phyloP scores from a whole-genome alignment of 2,888 invertebrate genomes.

The Plutella xylostella region DNA sequence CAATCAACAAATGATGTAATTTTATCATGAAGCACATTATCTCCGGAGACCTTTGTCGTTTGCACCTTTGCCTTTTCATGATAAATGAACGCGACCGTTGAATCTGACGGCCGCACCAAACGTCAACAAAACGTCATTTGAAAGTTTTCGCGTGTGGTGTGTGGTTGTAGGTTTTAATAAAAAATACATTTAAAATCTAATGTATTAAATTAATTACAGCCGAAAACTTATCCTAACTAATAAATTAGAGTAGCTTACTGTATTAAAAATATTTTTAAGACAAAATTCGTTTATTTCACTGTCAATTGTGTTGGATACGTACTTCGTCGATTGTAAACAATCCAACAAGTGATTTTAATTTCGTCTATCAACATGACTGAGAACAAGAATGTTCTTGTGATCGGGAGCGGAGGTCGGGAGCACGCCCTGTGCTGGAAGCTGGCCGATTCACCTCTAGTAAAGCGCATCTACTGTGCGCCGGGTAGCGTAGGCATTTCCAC shows the following conservation, averaged over 20 bases:
- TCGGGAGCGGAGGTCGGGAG: constrained; percentile 95
- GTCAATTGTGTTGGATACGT: background rate
- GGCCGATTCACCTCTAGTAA: constrained; percentile 79
- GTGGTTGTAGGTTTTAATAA: constrained; percentile 24
- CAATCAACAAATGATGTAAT: constrained; percentile 22
- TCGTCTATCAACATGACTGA: constrained; percentile 34
- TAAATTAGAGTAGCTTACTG: background rate
- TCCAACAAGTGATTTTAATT: constrained; percentile 5
- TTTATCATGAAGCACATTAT: constrained; percentile 14
- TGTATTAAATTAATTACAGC: constrained; percentile 8
- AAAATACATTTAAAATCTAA: constrained; percentile 10
- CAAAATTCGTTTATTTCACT: background rate
- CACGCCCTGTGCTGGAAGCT: constrained; percentile 97
- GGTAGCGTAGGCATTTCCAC: constrained; percentile 89
- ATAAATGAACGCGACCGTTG: constrained; percentile 18
- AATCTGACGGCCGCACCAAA: constrained; percentile 6
- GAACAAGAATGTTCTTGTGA: constrained; percentile 76
- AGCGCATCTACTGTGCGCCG: constrained; percentile 83
- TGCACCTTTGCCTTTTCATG: constrained; percentile 2
- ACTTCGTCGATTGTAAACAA: constrained; percentile 22
- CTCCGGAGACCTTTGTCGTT: constrained; percentile 1
- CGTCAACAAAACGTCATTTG: constrained; percentile 30
- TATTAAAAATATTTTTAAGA: background rate
- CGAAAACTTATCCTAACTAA: too few relatives aligned
- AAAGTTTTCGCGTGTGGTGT: constrained; percentile 41